These are phyloP conservation scores for Lasioglossum morio DNA, from an alignment of 2,888 invertebrate species.

Conservation along the genomic window DNA sequence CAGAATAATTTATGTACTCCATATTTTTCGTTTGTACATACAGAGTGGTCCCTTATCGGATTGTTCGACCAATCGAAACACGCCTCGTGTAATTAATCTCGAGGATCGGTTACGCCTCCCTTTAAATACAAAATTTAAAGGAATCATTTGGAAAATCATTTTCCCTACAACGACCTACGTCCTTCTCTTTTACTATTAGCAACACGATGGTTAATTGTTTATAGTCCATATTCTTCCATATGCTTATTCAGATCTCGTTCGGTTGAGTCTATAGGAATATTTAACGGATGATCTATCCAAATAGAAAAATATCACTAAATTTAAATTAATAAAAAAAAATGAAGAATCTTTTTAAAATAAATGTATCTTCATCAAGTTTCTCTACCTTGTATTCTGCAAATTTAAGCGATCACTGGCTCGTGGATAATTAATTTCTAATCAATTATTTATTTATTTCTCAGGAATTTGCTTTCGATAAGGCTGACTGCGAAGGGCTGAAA, in stretches of 20 bases:
- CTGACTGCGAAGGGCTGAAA: not conserved
- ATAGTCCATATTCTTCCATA: too few species aligned
- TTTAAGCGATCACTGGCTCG: not conserved
- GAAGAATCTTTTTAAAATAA: not conserved
- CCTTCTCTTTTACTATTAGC: not conserved
- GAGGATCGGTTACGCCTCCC: not conserved
- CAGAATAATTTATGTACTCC: conserved; percentile 8
- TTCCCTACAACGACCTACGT: not conserved
- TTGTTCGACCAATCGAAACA: not conserved
- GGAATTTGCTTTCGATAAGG: not conserved
- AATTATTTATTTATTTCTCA: not conserved
- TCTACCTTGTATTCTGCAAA: not conserved
- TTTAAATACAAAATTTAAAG: not conserved
- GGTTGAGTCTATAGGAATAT: not conserved
- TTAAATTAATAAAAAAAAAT: not conserved
- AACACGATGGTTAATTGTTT: not conserved
- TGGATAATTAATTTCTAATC: not conserved
- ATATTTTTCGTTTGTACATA: not conserved
- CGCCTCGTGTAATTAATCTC: not conserved
- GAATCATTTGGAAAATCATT: not conserved
- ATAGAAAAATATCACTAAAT: not conserved
- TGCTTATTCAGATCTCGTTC: not conserved
- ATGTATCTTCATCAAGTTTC: not conserved
- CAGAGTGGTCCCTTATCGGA: not conserved
- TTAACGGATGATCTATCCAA: not conserved